Evolutionary conservation across 92 coral and sea anemone genomes (phyloP), one percentile per base, ranked within the genome.

Genomic region (Pocillopora meandrina): DNA sequence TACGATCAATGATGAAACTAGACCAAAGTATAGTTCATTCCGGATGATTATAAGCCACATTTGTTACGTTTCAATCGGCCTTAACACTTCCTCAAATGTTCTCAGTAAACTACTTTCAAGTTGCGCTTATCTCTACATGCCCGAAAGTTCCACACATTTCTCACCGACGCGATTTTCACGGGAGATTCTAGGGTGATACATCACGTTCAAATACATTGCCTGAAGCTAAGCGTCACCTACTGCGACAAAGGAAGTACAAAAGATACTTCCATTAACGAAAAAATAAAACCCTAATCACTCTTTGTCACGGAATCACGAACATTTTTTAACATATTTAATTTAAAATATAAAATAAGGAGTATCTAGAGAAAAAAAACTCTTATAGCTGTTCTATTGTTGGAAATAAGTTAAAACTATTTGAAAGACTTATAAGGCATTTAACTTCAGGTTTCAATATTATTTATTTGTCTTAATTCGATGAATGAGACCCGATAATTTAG

Each of bases 131-230:
- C 79, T 0, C 68, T 19, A 56, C 71, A 42, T 78, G 72, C 20
- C 26, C 65, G 23, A 78, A 78, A 63, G 21, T 33, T 47, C 13
- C 12, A 8, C 55, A 36, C 56, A 2, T 19, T 42, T 42, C 70
- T 23, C 36, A 14, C 82, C 35, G 60, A 20, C 33, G 33, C 62
- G 85, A n/a, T 34, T 77, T 26, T 67, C 70, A 26, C 16, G 59
- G 9, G 13, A n/a, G 82, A 61, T 26, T 61, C 8, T 36, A n/a
- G 34, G n/a, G 9, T 19, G 61, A 2, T 2, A 68, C 1, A 71
- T 81, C 85, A 81, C 85, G 70, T 81, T 56, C 23, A n/a, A 42
- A 42, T 42, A 7, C 8, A 42, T 42, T 81, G 85, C 85, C 77
- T 59, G 19, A 60, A 80, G 86, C 86, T 5, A 26, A 61, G 42